Percentiles rank a stretch among this genome's conserved stretches.
These are phyloP conservation scores for Matsumurasca onukii DNA, from an alignment of 1,140 invertebrate species.

Conservation along the genomic window DNA sequence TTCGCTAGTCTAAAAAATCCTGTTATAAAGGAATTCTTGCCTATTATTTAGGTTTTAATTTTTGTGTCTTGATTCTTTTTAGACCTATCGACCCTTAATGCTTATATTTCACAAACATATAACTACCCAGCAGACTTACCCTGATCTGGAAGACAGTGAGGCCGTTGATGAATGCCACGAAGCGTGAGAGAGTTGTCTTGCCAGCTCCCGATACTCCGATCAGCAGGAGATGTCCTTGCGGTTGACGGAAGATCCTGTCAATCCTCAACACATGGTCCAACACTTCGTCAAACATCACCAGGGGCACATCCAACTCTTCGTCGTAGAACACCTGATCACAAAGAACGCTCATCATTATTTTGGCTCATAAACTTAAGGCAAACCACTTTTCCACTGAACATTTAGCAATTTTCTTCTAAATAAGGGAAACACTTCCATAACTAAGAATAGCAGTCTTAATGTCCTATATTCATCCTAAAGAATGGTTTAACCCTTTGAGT, in stretches of 20 bases:
- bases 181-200: constrained; percentile 97
- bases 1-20: no score
- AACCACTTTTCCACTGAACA: background rate
- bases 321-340: constrained; percentile 90
- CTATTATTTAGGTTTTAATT: no score
- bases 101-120: no score
- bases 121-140: constrained; percentile 48
- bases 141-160: constrained; percentile 97
- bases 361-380: no score
- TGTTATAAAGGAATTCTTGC: no score
- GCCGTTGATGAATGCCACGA: constrained; percentile 99
- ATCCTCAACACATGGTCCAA: constrained; percentile 97
- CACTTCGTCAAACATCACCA: constrained; percentile 98
- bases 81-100: no score
- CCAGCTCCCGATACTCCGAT: constrained; percentile 98
- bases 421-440: no score
- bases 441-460: no score
- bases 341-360: constrained; percentile 32
- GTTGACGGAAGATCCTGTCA: constrained; percentile 98
- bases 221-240: constrained; percentile 94
- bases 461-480: no score
- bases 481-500: no score
- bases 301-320: constrained; percentile 97
- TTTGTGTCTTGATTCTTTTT: no score
- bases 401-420: no score